These are phyloP conservation scores for Ammospiza nelsoni DNA, from an alignment of 2,113 vertebrate species.

Conservation along the genomic window DNA sequence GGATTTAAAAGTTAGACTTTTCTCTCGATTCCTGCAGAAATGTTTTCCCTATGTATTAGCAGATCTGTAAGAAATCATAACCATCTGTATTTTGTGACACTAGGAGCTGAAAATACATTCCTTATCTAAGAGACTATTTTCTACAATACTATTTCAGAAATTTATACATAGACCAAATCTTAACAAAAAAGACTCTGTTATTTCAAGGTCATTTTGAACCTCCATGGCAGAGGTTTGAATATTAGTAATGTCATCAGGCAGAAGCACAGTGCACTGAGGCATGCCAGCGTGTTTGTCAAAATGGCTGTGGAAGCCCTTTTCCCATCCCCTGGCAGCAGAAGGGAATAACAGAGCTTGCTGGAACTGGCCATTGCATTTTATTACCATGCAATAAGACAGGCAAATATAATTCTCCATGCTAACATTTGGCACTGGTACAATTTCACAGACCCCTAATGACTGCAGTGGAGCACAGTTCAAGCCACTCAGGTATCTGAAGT, in stretches of 20 bases:
- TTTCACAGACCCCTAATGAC: neutral
- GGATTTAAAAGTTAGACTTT: neutral
- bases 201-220: neutral
- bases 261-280: neutral
- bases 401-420: neutral
- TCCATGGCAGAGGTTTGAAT: neutral
- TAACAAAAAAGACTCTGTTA: neutral
- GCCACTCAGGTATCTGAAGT: neutral
- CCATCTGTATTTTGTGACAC: neutral
- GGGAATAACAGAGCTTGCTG: neutral
- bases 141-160: neutral
- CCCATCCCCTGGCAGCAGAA: neutral
- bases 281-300: neutral
- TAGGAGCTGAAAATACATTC: neutral
- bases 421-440: neutral
- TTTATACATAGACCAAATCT: neutral
- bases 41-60: neutral
- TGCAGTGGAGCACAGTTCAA: neutral
- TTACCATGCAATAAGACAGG: neutral
- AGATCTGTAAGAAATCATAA: neutral
- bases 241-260: neutral
- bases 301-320: neutral
- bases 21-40: neutral
- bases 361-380: slow-evolving; percentile 3
- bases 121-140: neutral